Base-by-base conservation (phyloP, 2,797 vertebrate species). In the Danio jaintianensis region DNA sequence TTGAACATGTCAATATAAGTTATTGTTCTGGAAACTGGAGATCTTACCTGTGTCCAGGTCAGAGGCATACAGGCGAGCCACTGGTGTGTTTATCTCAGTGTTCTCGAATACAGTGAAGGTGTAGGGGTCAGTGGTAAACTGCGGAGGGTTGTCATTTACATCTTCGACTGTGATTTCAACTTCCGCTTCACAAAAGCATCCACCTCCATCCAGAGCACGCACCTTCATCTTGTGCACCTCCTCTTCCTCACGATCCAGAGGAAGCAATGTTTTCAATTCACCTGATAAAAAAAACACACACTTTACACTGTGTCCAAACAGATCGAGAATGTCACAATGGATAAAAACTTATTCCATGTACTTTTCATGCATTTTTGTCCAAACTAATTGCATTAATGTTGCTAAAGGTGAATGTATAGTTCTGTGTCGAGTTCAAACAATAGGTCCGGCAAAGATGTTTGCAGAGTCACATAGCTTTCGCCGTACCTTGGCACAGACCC, bases 51-150 rank as follows among this genome's bases (percentile, higher is more conserved):
- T 67, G 82, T 99, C 98, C 0, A 92, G 82, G 58, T 99, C 98
- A 0, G 92, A 93, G 22, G 98, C 97, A 82, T 96, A 95, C 53
- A 99, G 95, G 77, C 95, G 95, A 1, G 96, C 95, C 86, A 99
- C 78, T 4, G 92, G 94, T 0, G 97, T 98, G 87, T 96, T 95
- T 0, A 90, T 93, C 86, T 98, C 97, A 0, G 98, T 99, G 91
- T 99, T 99, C 89, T 99, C 97, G 50, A 97, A 99, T 10, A 99
- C 96, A 0, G 96, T 97, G 59, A 99, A 87, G 86, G 94, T 86
- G 79, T 97, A 95, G 0, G 94, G 92, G 73, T 98, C 95, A 0
- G 94, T 90, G 4, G 94, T 91, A 87, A 99, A 99, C 81, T 95
- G 95, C 0, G 98, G 98, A 0, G 91, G 90, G 12, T 98, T 99